These are phyloP conservation scores for Hecatera dysodea DNA, from an alignment of 2,888 invertebrate species.

Conservation along the genomic window DNA sequence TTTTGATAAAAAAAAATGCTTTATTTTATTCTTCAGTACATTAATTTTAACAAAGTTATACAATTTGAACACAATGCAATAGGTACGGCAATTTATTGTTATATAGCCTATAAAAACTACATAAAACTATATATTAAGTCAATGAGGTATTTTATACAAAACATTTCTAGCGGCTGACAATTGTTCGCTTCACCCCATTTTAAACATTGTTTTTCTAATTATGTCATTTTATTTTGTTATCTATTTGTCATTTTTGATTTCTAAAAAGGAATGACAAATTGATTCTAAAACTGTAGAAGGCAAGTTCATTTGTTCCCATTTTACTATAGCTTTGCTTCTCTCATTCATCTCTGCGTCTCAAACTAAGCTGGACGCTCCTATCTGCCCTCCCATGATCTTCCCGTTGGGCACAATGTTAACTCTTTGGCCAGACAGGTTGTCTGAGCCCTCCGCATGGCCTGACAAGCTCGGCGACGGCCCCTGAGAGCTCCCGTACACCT, in stretches of 20 bases:
- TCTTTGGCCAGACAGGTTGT: constrained; percentile 85
- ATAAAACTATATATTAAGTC: constrained; percentile 12
- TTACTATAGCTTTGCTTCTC: not conserved
- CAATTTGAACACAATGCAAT: constrained; percentile 25
- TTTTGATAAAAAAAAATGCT: not conserved
- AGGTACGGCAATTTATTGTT: not conserved
- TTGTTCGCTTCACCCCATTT: not conserved
- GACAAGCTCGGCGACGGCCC: constrained; percentile 95
- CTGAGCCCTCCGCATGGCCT: constrained; percentile 87
- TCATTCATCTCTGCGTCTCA: constrained; percentile 69
- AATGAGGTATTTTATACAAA: constrained; percentile 40
- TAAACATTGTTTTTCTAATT: not conserved
- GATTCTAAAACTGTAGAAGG: not conserved
- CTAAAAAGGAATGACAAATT: not conserved
- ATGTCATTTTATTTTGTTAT: not conserved
- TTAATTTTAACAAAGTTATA: constrained; percentile 2
- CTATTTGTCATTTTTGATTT: too few species aligned
- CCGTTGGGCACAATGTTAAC: constrained; percentile 79
- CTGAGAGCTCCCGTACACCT: constrained; percentile 94
- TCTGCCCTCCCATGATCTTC: constrained; percentile 80
- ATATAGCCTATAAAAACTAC: not conserved
- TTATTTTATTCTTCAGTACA: not conserved
- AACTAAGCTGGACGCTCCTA: constrained; percentile 93
- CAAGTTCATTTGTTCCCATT: constrained; percentile 35
- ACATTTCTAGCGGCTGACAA: not conserved